Base-by-base conservation (phyloP, 2,888 invertebrate species). In the Sinohyriopsis cumingii region DNA sequence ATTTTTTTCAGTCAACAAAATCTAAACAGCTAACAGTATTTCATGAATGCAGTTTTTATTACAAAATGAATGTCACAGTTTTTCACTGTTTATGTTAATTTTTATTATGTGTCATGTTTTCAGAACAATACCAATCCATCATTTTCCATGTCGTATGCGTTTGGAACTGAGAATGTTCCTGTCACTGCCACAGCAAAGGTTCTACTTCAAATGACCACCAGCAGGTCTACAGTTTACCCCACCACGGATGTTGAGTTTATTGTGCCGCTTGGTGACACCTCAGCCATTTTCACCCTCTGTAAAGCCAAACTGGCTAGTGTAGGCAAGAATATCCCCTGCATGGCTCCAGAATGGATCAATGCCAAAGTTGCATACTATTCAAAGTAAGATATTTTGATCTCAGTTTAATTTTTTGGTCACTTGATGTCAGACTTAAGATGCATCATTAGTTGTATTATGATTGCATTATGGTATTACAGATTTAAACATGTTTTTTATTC, bases 261-360 rank as follows among this genome's bases (percentile, higher is more conserved):
- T 5, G 82, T 86, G 82, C 88, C 88, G 1, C 70, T 74, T 55
- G 79, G 77, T 45, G 78, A 69, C 33, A 62, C 63, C 22, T 71
- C 72, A 9, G 63, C 79, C 64, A 72, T 83, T 20, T 79, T 82
- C 57, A 74, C 77, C 24, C 73, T 89, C 20, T 87, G 88, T 68
- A 70, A 76, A 33, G 83, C 79, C 0, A 77, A 82, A 63, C 71
- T 88, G 53, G 56, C 75, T 18, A 78, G 72, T 22, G 84, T 80
- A 4, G 89, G 89, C 6, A 72, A 65, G 54, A 88, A 89, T 72
- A 63, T 86, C 12, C 86, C 87, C 0, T 89, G 89, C 69, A 53
- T 85, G 6, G 73, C 83, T 19, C 76, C 81, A 24, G 67, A 71
- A 15, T 78, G 75, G 69, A 68, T 82, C 22, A 85, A 86, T 54